Evolutionary conservation across 2,888 invertebrate genomes (phyloP).

Genomic region (Epinotia bilunana): DNA sequence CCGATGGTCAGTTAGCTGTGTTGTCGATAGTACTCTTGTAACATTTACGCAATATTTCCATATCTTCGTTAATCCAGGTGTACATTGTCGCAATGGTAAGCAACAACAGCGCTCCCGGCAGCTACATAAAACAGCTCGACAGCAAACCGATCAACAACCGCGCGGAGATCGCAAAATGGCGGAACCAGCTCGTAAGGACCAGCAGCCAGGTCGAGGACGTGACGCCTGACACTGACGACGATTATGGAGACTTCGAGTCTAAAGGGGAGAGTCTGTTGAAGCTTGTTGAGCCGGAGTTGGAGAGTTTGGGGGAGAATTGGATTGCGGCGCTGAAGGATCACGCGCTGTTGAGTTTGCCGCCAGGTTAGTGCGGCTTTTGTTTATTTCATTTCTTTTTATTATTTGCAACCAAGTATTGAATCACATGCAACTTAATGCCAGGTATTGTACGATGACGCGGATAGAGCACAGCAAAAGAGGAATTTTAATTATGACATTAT

Average conservation of each 20-base stretch:
- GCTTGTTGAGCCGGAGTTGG: slow-evolving; percentile 96
- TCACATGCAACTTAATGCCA: no score
- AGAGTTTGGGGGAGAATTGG: slow-evolving; percentile 97
- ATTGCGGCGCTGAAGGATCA: slow-evolving; percentile 97
- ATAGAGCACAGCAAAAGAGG: no score
- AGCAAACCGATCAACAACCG: slow-evolving; percentile 74
- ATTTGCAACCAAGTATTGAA: no score
- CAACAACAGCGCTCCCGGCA: slow-evolving; percentile 88
- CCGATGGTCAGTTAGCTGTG: no score
- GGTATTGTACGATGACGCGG: no score
- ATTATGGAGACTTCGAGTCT: slow-evolving; percentile 90
- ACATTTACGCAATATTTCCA: not conserved
- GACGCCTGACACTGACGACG: slow-evolving; percentile 73
- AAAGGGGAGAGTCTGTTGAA: slow-evolving; percentile 93
- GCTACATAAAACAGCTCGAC: slow-evolving; percentile 81
- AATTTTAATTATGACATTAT: no score
- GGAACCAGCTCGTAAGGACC: slow-evolving; percentile 67
- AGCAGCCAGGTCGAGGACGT: slow-evolving; percentile 71
- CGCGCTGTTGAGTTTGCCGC: slow-evolving; percentile 95
- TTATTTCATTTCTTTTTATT: not conserved
- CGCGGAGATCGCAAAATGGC: slow-evolving; percentile 75
- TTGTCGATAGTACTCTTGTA: not conserved
- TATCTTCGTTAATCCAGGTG: slow-evolving; percentile 80
- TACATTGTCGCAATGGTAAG: slow-evolving; percentile 97
- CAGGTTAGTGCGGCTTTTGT: slow-evolving; percentile 76